phyloP scores from a whole-genome alignment of 1,140 invertebrate species.

The Apocrypta bakeri region DNA sequence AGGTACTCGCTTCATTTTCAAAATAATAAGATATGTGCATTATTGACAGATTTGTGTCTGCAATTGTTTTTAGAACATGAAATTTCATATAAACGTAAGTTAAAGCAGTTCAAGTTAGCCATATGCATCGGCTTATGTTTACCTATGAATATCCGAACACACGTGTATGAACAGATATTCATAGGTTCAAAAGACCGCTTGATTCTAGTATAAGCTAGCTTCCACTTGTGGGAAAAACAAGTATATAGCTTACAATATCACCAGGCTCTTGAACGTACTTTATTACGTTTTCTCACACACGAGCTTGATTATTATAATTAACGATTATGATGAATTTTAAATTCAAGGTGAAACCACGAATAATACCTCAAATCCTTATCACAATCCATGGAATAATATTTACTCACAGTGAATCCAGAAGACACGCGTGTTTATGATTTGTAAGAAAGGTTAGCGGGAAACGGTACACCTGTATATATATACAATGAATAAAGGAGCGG shows the following conservation, averaged over 20 bases:
- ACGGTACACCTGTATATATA: not conserved
- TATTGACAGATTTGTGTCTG: too few species aligned
- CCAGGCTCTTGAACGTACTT: not conserved
- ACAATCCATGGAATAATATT: too few species aligned
- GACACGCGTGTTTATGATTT: too few species aligned
- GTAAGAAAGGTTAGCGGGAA: too few species aligned
- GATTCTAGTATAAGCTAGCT: not conserved
- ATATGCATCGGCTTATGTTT: too few species aligned
- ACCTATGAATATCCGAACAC: too few species aligned
- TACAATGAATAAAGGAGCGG: conserved; percentile 53
- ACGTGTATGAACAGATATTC: too few species aligned
- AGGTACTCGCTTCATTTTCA: too few species aligned
- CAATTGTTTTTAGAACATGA: too few species aligned
- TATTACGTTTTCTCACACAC: conserved; percentile 7
- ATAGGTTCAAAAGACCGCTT: conserved; percentile 3
- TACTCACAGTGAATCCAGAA: not conserved
- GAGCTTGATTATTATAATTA: conserved; percentile 2
- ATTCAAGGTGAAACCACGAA: not conserved
- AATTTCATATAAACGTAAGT: too few species aligned
- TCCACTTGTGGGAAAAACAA: not conserved
- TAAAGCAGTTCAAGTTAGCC: too few species aligned
- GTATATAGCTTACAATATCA: not conserved
- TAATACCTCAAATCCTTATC: not conserved
- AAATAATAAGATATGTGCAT: too few species aligned
- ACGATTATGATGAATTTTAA: conserved; percentile 1